These are phyloP conservation scores for Branchinecta lynchi DNA, from an alignment of 1,140 invertebrate genomes.

Conservation along the genomic window DNA sequence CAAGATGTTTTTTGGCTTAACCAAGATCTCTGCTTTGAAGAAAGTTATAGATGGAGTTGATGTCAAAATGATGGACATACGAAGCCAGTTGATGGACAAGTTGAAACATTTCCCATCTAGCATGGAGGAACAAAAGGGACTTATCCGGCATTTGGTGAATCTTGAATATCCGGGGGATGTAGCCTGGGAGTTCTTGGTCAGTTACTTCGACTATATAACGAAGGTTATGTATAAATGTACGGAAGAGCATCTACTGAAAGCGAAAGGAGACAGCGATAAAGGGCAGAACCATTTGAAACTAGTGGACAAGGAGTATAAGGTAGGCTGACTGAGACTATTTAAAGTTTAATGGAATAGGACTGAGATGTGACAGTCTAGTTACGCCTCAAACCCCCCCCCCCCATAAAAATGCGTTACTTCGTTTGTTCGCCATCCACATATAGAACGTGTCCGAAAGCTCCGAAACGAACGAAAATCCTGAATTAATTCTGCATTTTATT, in stretches of 20 bases:
- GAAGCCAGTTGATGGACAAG: constrained; percentile 60
- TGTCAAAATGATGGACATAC: constrained; percentile 60
- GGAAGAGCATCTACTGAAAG: constrained; percentile 34
- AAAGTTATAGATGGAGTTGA: constrained; percentile 81
- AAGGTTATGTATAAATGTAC: constrained; percentile 44
- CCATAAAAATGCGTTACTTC: no score
- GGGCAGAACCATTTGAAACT: constrained; percentile 11
- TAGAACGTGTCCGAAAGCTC: no score
- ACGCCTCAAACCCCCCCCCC: no score
- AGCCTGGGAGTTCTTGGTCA: constrained; percentile 77
- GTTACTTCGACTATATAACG: constrained; percentile 56
- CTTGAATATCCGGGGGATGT: constrained; percentile 62
- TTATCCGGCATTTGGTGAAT: constrained; percentile 51
- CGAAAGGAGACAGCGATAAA: constrained; percentile 7
- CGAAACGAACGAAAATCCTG: no score
- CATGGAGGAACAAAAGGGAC: constrained; percentile 83
- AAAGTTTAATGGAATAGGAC: no score
- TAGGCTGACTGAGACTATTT: no score
- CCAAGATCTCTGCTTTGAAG: constrained; percentile 67
- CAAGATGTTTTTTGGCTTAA: constrained; percentile 88
- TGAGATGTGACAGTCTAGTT: no score
- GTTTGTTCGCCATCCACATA: no score
- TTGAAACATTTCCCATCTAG: constrained; percentile 69
- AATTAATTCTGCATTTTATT: no score
- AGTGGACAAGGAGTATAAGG: background rate